Base-by-base conservation (phyloP, 2,888 invertebrate genomes). In the Syrista parreyssii region DNA sequence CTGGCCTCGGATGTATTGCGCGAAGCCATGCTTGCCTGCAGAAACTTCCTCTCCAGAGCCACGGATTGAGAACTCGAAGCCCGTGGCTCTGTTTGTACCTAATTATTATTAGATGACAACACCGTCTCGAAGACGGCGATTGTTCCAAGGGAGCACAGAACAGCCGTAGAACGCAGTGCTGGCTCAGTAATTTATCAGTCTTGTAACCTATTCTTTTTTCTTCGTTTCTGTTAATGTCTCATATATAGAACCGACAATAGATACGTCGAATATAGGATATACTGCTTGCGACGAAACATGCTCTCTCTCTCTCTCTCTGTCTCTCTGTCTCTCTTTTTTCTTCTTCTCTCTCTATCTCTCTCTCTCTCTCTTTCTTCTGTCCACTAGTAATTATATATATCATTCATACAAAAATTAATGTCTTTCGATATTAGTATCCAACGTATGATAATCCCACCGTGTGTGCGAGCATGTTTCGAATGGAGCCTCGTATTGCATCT, bases 1-100 rank as follows among this genome's bases (percentile, higher is more conserved):
- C 85, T 89, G 88, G 88, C 88, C 88, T 91, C 88, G 88, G 87
- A 89, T 91, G 88, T 88, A 88, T 87, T 90, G 89, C 86, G 89
- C 89, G 88, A 89, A 89, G 89, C 87, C 88, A 88, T 87, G 89
- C 89, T 88, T 88, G 88, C 86, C 86, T 88, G 82, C 81, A 81
- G 80, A 76, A 73, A 73, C 32, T 75, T 76, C 79, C 75, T 71
- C 75, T 75, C 76, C 79, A 36, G 82, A 83, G 82, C 81, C 82
- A 80, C 80, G 83, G 82, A 84, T 80, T 78, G 77, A 81, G 79
- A 79, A 82, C 82, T 78, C 82, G 79, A 55, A 85, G 87, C 87
- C 87, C 85, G 83, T 86, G 85, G 84, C 83, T 86, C 82, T 79
- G 80, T 33, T 31, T 33, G 71, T 35, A 35, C 74, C 31, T 71